Evolutionary conservation across 1,140 invertebrate species (phyloP), one percentile per base, ranked within the genome.

Genomic region (Nasonia giraulti): DNA sequence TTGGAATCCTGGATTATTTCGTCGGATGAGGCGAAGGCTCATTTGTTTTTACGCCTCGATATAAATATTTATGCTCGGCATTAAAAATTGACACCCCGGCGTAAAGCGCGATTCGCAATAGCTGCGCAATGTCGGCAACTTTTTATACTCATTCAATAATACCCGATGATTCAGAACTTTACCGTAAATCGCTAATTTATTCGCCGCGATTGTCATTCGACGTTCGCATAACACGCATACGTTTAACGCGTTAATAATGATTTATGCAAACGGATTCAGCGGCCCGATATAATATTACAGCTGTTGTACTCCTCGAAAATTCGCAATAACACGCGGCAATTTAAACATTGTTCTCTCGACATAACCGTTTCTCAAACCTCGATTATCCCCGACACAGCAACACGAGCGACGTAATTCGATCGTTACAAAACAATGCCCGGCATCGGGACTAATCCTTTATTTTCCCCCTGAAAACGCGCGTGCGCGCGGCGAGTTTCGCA

Each of bases 381-480:
- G 17, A 62, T 62, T 62, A 62, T 62, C 55, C 1, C 55, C 6
- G 55, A n/a, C 55, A n/a, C 55, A n/a, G 55, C 55, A 62, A 62
- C 14, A n/a, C 55, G 55, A 62, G n/a, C 55, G 20, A 62, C 17
- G 55, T 62, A 62, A 62, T 62, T 62, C 47, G 47, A 17, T 17
- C 12, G 47, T 17, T 50, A n/a, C 55, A 74, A 74, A 20, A 40
- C 73, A 74, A 74, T 74, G 17, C 17, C 37, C 33, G 33, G 73
- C 27, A 74, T 74, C 17, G 37, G 37, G 14, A 74, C 73, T 33
- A 33, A 74, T 68, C 33, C 33, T n/a, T 81, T 81, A 66, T 80
- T 80, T 44, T 33, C n/a, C 7, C n/a, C 23, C 20, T 11, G 10
- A 7, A 23, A 69, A 12, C 8, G 14, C 69, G 27, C 12, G 23